phyloP scores from a whole-genome alignment of 2,888 invertebrate species.

The Dione vanillae region DNA sequence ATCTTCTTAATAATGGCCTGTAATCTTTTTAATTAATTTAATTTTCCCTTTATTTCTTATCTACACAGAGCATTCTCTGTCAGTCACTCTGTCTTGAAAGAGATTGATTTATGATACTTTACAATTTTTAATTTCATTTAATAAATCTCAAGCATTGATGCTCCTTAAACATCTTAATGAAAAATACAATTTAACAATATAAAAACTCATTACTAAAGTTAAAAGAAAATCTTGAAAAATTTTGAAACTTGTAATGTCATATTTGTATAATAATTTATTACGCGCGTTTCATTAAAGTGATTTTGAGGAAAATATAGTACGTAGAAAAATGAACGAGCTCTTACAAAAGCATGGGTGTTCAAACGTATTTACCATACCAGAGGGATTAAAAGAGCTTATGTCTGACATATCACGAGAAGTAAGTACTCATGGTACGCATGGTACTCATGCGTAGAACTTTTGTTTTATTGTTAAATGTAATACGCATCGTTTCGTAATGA shows the following conservation, averaged over 20 bases:
- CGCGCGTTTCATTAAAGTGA: neutral
- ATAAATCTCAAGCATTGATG: neutral
- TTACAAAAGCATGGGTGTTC: slow-evolving; percentile 76
- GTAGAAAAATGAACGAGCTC: slow-evolving; percentile 68
- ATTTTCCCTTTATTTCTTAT: too few relatives aligned
- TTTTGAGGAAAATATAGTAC: too few relatives aligned
- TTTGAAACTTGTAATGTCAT: neutral
- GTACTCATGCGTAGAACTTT: too few relatives aligned
- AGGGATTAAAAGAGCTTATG: slow-evolving; percentile 89
- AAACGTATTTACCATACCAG: slow-evolving; percentile 83
- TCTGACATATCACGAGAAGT: slow-evolving; percentile 90
- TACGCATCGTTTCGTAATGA: too few relatives aligned
- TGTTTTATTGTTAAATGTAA: too few relatives aligned
- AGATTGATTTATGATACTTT: too few relatives aligned
- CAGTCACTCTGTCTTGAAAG: too few relatives aligned
- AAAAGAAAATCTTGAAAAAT: neutral
- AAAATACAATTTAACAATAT: too few relatives aligned
- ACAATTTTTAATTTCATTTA: neutral
- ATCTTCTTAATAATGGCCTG: too few relatives aligned
- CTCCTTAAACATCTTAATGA: too few relatives aligned
- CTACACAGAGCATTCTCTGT: too few relatives aligned
- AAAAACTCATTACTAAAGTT: neutral
- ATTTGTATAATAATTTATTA: neutral
- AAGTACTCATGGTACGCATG: slow-evolving; percentile 47
- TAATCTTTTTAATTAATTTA: too few relatives aligned